Conservation (phyloP, 2,888 invertebrate genomes). For the Drosophila paranaensis region DNA sequence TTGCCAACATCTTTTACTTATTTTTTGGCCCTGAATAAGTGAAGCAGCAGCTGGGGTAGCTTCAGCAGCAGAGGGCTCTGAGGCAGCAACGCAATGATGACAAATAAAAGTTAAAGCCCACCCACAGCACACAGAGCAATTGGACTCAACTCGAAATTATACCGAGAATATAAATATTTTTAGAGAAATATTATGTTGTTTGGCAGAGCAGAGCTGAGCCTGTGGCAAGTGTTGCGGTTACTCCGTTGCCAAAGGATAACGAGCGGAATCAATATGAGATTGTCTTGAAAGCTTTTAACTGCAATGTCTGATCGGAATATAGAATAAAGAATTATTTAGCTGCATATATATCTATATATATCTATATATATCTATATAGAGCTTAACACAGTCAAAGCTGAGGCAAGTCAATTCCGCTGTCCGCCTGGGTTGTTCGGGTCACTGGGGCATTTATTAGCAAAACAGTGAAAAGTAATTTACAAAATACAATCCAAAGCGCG, state of each 20-base stretch:
- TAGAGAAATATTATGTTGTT: slow-evolving; percentile 11
- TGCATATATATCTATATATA: neutral
- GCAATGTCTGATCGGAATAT: neutral
- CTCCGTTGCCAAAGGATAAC: slow-evolving; percentile 7
- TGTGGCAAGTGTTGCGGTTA: slow-evolving; percentile 12
- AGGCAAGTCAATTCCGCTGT: neutral
- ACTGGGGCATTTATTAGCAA: slow-evolving; percentile 45
- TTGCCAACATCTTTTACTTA: slow-evolving; percentile 39
- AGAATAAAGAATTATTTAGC: neutral
- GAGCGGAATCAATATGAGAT: neutral
- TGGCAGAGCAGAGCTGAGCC: neutral
- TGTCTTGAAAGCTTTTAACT: neutral
- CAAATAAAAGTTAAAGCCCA: slow-evolving; percentile 61
- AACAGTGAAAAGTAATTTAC: slow-evolving; percentile 59
- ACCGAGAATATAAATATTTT: slow-evolving; percentile 20
- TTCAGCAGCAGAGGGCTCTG: neutral
- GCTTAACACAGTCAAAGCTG: neutral
- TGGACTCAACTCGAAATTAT: slow-evolving; percentile 9
- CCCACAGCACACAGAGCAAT: slow-evolving; percentile 27
- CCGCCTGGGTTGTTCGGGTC: slow-evolving; percentile 20
- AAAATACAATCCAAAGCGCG: slow-evolving; percentile 44
- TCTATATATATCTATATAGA: no score
- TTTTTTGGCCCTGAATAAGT: slow-evolving; percentile 48
- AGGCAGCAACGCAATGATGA: slow-evolving; percentile 40
- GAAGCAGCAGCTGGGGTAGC: slow-evolving; percentile 16